Conservation (phyloP, 2,797 vertebrate genomes). For the Enoplosus armatus region DNA sequence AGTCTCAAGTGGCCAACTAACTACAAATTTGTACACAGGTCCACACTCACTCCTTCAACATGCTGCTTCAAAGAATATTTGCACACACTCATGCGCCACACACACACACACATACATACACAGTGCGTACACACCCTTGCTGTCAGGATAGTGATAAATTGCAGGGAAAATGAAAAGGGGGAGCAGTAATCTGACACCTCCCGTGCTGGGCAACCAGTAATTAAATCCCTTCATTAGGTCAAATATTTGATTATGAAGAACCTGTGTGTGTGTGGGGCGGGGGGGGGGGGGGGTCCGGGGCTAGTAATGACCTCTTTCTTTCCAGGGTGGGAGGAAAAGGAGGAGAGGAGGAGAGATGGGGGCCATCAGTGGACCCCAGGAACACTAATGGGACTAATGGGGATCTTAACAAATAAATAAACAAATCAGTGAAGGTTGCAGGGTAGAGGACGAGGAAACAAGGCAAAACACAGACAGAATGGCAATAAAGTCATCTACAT, state of each 20-base stretch:
- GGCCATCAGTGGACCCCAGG: no score
- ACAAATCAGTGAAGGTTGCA: background rate
- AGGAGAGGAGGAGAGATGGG: background rate
- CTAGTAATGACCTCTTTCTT: conserved; percentile 71
- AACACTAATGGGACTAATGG: no score
- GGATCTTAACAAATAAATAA: no score
- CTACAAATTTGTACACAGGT: conserved; percentile 70
- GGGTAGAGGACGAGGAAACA: conserved; percentile 5
- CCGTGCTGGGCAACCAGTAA: conserved; percentile 80
- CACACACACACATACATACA: conserved; percentile 30
- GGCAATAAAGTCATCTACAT: conserved; percentile 42
- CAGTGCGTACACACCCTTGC: conserved; percentile 54
- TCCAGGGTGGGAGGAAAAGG: conserved; percentile 23
- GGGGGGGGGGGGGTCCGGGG: conserved; percentile 40
- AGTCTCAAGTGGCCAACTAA: conserved; percentile 66
- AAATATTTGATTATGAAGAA: conserved; percentile 84
- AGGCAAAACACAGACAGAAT: conserved; percentile 24
- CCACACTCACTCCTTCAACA: conserved; percentile 59
- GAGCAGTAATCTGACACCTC: conserved; percentile 76
- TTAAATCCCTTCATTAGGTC: conserved; percentile 86
- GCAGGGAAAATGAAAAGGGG: conserved; percentile 81
- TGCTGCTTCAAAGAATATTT: conserved; percentile 67
- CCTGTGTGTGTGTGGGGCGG: no score
- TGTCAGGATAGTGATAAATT: conserved; percentile 81
- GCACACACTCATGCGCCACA: conserved; percentile 33